These are phyloP conservation scores for Lerema accius DNA, from an alignment of 1,140 invertebrate species.

Conservation along the genomic window DNA sequence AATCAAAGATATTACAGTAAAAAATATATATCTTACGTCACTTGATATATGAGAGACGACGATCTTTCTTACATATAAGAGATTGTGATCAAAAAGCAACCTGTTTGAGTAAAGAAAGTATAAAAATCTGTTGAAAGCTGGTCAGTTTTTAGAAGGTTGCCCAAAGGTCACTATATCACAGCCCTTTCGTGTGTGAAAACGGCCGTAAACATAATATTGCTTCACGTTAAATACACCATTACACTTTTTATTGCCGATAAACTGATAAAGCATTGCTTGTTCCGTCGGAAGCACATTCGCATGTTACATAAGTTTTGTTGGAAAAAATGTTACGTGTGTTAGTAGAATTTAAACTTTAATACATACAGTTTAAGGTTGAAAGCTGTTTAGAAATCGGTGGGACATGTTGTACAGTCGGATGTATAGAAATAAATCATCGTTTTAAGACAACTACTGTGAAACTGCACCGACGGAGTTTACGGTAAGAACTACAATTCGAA, in stretches of 20 bases:
- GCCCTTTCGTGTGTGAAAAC: constrained; percentile 17
- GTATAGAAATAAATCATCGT: constrained; percentile 21
- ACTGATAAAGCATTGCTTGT: constrained; percentile 40
- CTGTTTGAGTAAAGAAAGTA: constrained; percentile 19
- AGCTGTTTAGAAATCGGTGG: neutral
- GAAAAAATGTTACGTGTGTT: constrained; percentile 15
- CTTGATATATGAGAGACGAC: too few species aligned
- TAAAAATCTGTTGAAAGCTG: constrained; percentile 23
- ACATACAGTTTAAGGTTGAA: neutral
- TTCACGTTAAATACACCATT: constrained; percentile 31
- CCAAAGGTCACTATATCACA: neutral
- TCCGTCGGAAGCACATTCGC: constrained; percentile 42
- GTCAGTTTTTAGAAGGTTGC: constrained; percentile 12
- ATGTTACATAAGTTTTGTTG: constrained; percentile 40
- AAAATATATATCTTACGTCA: too few species aligned
- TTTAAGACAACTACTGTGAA: constrained; percentile 30
- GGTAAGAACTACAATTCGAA: constrained; percentile 13
- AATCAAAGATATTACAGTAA: too few species aligned
- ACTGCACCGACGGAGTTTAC: constrained; percentile 15
- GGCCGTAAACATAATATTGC: constrained; percentile 15
- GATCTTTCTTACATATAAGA: constrained; percentile 1
- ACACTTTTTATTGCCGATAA: constrained; percentile 46
- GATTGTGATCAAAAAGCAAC: constrained; percentile 22
- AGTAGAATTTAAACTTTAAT: constrained; percentile 16
- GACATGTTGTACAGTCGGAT: constrained; percentile 15